Evolutionary conservation across 2,797 vertebrate genomes (phyloP).

Genomic region (Cephalopachus bancanus): DNA sequence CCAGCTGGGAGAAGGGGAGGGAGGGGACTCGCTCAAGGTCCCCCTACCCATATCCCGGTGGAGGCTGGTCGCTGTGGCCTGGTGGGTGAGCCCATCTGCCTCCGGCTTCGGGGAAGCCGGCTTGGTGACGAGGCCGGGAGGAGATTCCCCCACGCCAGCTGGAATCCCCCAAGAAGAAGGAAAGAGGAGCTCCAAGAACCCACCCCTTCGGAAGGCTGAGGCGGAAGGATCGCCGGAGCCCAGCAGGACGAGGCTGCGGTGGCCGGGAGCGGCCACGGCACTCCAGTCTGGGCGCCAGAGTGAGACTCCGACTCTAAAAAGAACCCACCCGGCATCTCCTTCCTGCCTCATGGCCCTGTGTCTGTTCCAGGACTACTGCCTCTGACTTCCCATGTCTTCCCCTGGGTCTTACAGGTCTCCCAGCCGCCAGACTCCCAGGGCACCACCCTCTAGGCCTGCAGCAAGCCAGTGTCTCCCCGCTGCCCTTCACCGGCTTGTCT

Average conservation of each 20-base stretch:
- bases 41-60: not conserved
- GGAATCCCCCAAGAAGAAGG: not conserved
- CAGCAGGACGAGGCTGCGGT: too few relatives aligned
- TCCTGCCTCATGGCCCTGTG: accelerated
- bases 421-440: accelerated
- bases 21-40: not conserved
- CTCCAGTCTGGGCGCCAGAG: too few relatives aligned
- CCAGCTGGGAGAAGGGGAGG: not conserved
- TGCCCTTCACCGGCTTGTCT: accelerated
- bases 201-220: too few relatives aligned
- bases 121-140: not conserved
- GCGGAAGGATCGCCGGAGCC: too few relatives aligned
- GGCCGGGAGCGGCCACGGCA: too few relatives aligned
- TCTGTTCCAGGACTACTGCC: not conserved
- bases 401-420: accelerated
- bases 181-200: not conserved
- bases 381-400: accelerated
- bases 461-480: accelerated
- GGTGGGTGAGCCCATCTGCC: not conserved
- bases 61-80: not conserved
- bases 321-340: too few relatives aligned
- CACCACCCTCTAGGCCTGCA: accelerated
- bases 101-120: not conserved
- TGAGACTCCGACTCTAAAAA: not conserved
- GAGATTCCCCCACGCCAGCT: not conserved